A percentile compares a stretch with the other conserved stretches of the same genome.
Evolutionary conservation across 2,888 invertebrate species (phyloP).

Genomic region (Hololepta plana): DNA sequence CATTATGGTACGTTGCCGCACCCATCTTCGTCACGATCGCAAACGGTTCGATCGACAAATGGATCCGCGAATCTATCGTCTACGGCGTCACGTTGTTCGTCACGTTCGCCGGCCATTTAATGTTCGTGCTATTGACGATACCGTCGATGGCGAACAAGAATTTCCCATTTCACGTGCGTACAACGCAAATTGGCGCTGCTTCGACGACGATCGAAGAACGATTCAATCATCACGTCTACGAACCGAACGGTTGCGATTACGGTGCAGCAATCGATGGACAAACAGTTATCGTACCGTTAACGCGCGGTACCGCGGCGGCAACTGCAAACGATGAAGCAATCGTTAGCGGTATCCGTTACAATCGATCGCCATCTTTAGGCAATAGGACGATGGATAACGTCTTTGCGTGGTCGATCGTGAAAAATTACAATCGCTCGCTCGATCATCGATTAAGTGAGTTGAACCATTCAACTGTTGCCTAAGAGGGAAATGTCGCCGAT

Average conservation of each 20-base stretch:
- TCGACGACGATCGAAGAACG: too few species aligned
- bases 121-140: conserved; percentile 55
- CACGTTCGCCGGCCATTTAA: conserved; percentile 41
- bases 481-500: too few species aligned
- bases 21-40: conserved; percentile 62
- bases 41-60: conserved; percentile 62
- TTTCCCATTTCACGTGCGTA: conserved; percentile 81
- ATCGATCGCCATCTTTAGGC: too few species aligned
- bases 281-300: conserved; percentile 43
- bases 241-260: conserved; percentile 25
- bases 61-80: conserved; percentile 60
- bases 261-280: too few species aligned
- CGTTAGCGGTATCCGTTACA: background rate
- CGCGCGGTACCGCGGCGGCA: conserved; percentile 42
- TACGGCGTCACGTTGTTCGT: conserved; percentile 43
- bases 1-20: conserved; percentile 73
- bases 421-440: too few species aligned
- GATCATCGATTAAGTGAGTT: too few species aligned
- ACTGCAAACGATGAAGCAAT: conserved; percentile 20
- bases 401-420: conserved; percentile 24
- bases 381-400: conserved; percentile 23
- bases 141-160: conserved; percentile 76
- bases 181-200: conserved; percentile 64
- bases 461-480: too few species aligned
- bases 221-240: conserved; percentile 45